Evolutionary conservation across 2,797 vertebrate genomes (phyloP).

Genomic region (Chromis chromis): DNA sequence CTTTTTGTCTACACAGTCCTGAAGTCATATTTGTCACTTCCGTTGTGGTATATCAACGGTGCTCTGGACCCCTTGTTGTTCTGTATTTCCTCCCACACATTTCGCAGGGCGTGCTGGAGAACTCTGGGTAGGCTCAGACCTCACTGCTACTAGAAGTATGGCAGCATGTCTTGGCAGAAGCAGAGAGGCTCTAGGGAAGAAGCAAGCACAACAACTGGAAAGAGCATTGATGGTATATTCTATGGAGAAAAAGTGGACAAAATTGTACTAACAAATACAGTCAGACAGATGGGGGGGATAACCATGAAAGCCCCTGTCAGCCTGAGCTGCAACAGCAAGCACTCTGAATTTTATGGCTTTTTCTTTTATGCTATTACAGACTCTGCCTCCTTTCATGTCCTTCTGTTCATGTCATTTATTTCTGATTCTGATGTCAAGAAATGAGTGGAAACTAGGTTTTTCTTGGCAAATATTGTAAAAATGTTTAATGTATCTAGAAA

Average conservation of each 20-base stretch:
- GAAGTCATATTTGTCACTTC: constrained; percentile 85
- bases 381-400: no score
- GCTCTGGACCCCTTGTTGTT: constrained; percentile 86
- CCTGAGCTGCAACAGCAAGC: constrained; percentile 3
- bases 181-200: constrained; percentile 60
- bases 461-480: constrained; percentile 1
- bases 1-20: constrained; percentile 81
- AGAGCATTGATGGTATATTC: constrained; percentile 43
- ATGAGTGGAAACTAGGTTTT: no score
- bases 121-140: constrained; percentile 71
- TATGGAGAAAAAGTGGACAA: not conserved
- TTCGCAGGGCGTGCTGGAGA: constrained; percentile 83
- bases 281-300: not conserved
- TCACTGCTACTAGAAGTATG: constrained; percentile 37
- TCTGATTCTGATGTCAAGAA: not conserved
- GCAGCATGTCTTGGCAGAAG: constrained; percentile 39
- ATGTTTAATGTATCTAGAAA: not conserved
- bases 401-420: no score
- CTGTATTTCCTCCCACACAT: constrained; percentile 85
- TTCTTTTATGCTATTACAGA: not conserved
- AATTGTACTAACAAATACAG: constrained; percentile 30
- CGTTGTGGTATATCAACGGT: constrained; percentile 86
- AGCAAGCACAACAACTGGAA: constrained; percentile 50
- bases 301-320: constrained; percentile 11
- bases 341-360: constrained; percentile 3